phyloP scores from a whole-genome alignment of 1,140 invertebrate genomes.

The Drosophila parabipectinata region DNA sequence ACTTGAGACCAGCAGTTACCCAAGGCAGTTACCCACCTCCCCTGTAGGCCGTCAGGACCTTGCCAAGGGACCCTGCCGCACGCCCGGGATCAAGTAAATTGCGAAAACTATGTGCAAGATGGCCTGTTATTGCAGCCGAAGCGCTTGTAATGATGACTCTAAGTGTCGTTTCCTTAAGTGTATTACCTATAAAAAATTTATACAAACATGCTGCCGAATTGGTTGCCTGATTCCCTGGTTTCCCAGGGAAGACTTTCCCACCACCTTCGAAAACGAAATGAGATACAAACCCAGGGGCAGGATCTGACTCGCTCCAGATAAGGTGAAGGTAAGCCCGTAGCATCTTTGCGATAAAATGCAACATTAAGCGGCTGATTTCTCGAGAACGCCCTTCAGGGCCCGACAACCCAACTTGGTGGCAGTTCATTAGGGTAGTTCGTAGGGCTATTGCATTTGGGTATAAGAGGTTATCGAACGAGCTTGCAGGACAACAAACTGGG shows the following conservation, averaged over 20 bases:
- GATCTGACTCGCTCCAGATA: constrained; percentile 36
- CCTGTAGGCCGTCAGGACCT: constrained; percentile 8
- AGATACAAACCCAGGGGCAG: constrained; percentile 8
- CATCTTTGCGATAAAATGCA: constrained; percentile 77
- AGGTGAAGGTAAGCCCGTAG: constrained; percentile 32
- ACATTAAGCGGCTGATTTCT: constrained; percentile 81
- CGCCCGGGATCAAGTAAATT: constrained; percentile 81
- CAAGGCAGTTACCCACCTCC: constrained; percentile 20
- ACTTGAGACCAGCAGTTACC: constrained; percentile 72
- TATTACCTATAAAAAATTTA: constrained; percentile 84
- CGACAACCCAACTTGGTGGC: constrained; percentile 22
- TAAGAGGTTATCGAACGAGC: constrained; percentile 29
- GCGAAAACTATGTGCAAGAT: constrained; percentile 84
- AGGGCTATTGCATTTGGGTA: constrained; percentile 16
- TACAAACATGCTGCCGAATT: constrained; percentile 81
- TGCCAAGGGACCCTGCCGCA: constrained; percentile 16
- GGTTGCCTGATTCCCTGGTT: constrained; percentile 1
- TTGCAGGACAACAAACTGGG: constrained; percentile 9
- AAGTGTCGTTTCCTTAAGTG: constrained; percentile 84
- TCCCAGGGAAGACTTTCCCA: constrained; percentile 14
- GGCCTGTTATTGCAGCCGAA: constrained; percentile 84
- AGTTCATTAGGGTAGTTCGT: constrained; percentile 71
- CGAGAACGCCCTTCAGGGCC: constrained; percentile 13
- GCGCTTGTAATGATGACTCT: constrained; percentile 84
- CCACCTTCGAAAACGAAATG: constrained; percentile 29